Percentiles rank a stretch among this genome's conserved stretches.
These are phyloP conservation scores for Cheilosia scutellata DNA, from an alignment of 2,888 invertebrate species.

Conservation along the genomic window DNA sequence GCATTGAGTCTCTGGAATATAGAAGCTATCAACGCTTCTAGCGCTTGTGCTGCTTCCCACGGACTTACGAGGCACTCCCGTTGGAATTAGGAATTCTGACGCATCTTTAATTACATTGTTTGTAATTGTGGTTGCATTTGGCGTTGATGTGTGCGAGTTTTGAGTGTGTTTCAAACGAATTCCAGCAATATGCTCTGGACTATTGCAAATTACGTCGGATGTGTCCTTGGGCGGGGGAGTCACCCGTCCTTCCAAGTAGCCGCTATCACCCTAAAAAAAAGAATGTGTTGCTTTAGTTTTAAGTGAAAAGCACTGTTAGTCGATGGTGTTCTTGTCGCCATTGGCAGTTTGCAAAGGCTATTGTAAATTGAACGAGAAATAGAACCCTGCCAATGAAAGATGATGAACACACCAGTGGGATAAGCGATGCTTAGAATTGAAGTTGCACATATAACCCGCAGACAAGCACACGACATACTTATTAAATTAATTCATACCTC, in stretches of 20 bases:
- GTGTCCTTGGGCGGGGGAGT: constrained; percentile 31
- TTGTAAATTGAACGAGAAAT: too few species aligned
- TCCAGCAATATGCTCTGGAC: constrained; percentile 36
- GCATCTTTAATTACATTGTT: not conserved
- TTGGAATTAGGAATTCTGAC: constrained; percentile 17
- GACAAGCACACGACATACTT: too few species aligned
- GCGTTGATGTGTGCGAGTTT: constrained; percentile 46
- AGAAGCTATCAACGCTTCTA: constrained; percentile 75
- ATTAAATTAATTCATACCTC: constrained; percentile 34
- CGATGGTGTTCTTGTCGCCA: too few species aligned
- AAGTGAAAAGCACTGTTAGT: too few species aligned
- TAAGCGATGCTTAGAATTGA: too few species aligned
- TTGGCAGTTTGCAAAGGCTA: too few species aligned
- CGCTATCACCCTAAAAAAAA: constrained; percentile 57
- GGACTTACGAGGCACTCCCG: constrained; percentile 20
- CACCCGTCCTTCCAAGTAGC: constrained; percentile 35
- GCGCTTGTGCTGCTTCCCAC: constrained; percentile 38
- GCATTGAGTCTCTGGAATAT: constrained; percentile 78
- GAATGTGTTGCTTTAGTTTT: not conserved
- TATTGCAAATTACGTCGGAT: constrained; percentile 27
- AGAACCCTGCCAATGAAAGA: too few species aligned
- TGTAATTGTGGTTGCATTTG: constrained; percentile 11
- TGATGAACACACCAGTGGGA: too few species aligned
- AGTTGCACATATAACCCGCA: too few species aligned
- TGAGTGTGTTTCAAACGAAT: constrained; percentile 20